phyloP scores from a whole-genome alignment of 2,888 invertebrate species.

The Noctuana brunneofusca region DNA sequence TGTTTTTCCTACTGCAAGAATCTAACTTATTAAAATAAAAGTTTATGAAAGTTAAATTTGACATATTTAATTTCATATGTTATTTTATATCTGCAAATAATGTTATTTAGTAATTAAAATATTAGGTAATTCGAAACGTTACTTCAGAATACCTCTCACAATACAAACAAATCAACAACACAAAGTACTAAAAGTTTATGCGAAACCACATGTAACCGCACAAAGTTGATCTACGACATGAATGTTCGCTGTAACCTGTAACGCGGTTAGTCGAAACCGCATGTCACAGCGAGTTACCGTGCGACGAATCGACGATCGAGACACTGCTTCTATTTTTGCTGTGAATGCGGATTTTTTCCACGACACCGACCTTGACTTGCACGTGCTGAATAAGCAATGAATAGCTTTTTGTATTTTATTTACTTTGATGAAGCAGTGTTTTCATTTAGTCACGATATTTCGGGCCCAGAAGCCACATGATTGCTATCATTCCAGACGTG shows the following conservation, averaged over 20 bases:
- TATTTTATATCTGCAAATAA: no score
- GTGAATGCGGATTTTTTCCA: conserved; percentile 45
- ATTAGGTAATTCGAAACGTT: no score
- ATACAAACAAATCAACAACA: no score
- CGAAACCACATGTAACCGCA: background rate
- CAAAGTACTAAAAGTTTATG: no score
- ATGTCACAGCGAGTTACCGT: conserved; percentile 33
- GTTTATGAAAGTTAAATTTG: no score
- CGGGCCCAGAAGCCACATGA: background rate
- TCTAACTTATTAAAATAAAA: no score
- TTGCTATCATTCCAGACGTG: conserved; percentile 5
- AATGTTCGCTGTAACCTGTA: background rate
- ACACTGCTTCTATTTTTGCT: conserved; percentile 43
- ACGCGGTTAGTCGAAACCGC: conserved; percentile 7
- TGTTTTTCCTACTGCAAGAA: no score
- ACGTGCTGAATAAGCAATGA: conserved; percentile 40
- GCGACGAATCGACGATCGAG: conserved; percentile 38
- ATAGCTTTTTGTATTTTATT: conserved; percentile 39
- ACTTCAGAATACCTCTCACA: no score
- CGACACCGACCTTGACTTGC: conserved; percentile 48
- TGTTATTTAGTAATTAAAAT: no score
- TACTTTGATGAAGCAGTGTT: conserved; percentile 38
- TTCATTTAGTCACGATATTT: conserved; percentile 31
- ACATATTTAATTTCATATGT: no score
- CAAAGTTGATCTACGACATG: background rate